phyloP scores from a whole-genome alignment of 2,888 invertebrate genomes.

The Agrochola litura region DNA sequence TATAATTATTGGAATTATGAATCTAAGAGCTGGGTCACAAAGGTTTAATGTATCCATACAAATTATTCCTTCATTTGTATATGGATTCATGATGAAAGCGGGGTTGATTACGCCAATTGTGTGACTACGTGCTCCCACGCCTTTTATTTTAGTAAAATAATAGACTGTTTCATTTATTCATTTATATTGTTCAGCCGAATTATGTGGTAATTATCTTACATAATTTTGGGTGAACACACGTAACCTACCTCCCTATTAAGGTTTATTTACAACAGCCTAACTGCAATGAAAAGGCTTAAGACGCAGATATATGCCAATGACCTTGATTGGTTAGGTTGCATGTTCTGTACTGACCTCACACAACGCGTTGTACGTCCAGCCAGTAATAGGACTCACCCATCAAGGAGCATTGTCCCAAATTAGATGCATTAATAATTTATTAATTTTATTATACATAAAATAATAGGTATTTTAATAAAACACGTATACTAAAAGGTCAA shows the following conservation, averaged over 20 bases:
- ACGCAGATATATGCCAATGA: too few species aligned
- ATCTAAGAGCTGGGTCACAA: conserved; percentile 12
- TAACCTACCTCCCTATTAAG: background rate
- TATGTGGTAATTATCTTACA: background rate
- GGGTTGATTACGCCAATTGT: background rate
- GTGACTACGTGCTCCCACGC: background rate
- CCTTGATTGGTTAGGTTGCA: too few species aligned
- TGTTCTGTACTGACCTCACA: too few species aligned
- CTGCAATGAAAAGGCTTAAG: background rate
- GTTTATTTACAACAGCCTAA: background rate
- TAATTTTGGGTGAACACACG: background rate
- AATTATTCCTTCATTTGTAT: background rate
- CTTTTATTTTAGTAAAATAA: background rate
- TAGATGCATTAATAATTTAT: too few species aligned
- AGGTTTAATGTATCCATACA: background rate
- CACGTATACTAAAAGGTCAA: too few species aligned
- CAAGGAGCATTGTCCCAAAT: too few species aligned
- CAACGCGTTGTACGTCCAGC: too few species aligned
- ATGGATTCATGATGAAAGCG: conserved; percentile 16
- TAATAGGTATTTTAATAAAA: too few species aligned
- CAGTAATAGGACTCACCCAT: too few species aligned
- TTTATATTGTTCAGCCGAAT: background rate
- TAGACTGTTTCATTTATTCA: background rate
- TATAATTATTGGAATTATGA: conserved; percentile 35
- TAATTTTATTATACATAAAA: too few species aligned